Percentiles rank a stretch among this genome's conserved stretches.
phyloP scores from a whole-genome alignment of 92 coral and sea anemone species.

The Heliopora coerulea region DNA sequence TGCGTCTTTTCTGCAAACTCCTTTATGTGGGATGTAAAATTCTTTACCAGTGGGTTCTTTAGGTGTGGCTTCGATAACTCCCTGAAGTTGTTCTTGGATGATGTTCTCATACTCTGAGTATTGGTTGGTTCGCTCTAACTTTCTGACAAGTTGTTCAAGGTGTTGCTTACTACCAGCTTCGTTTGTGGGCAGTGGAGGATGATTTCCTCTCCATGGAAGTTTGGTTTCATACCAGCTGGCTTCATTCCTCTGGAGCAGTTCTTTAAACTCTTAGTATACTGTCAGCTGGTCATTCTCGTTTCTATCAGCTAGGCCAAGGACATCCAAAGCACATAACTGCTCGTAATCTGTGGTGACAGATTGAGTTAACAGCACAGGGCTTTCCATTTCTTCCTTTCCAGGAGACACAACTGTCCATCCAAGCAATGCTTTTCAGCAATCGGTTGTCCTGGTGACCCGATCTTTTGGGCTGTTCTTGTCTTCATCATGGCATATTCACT shows the following conservation, averaged over 20 bases:
- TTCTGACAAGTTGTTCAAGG: constrained; percentile 44
- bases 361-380: constrained; percentile 51
- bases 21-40: constrained; percentile 63
- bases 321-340: constrained; percentile 39
- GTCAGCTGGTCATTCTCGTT: not conserved
- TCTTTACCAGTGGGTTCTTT: constrained; percentile 52
- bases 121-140: constrained; percentile 33
- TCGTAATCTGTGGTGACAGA: constrained; percentile 52
- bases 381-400: constrained; percentile 51
- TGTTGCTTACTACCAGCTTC: constrained; percentile 43
- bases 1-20: constrained; percentile 56
- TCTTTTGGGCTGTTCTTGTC: constrained; percentile 29
- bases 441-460: constrained; percentile 27
- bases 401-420: constrained; percentile 54
- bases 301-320: too few relatives aligned
- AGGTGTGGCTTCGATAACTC: constrained; percentile 55
- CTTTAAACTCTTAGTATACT: constrained; percentile 57
- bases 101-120: constrained; percentile 52
- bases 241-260: constrained; percentile 57
- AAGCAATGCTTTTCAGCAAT: constrained; percentile 45
- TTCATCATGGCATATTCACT: constrained; percentile 33
- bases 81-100: constrained; percentile 53
- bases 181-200: constrained; percentile 41
- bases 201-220: constrained; percentile 62
- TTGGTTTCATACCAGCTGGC: constrained; percentile 62